A percentile compares a stretch with the other conserved stretches of the same genome.
Evolutionary conservation across 2,113 vertebrate species (phyloP).

Genomic region (Amphilophus citrinellus): DNA sequence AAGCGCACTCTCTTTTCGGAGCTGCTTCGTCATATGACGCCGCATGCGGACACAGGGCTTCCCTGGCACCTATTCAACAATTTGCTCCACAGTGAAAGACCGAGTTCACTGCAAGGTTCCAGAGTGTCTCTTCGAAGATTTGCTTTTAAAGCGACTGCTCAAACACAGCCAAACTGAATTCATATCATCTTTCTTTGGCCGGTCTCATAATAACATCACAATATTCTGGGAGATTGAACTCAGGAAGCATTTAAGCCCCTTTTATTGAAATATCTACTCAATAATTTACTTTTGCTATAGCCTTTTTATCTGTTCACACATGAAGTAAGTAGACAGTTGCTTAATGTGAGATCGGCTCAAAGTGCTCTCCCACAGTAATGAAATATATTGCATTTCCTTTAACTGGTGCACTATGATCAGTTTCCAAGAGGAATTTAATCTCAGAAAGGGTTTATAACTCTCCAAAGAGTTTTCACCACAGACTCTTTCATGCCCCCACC

Average conservation of each 20-base stretch:
- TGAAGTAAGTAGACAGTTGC: constrained; percentile 42
- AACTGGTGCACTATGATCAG: constrained; percentile 21
- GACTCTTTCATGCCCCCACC: neutral
- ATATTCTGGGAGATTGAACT: neutral
- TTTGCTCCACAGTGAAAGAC: constrained; percentile 8
- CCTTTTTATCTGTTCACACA: constrained; percentile 58
- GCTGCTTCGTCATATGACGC: neutral
- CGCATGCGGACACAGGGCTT: neutral
- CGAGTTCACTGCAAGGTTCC: constrained; percentile 3
- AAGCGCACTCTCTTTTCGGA: constrained; percentile 7
- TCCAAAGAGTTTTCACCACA: constrained; percentile 17
- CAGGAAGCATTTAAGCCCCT: constrained; percentile 17
- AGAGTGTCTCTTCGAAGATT: constrained; percentile 27
- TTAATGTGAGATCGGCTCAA: constrained; percentile 41
- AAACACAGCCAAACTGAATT: constrained; percentile 8
- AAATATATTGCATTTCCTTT: constrained; percentile 30
- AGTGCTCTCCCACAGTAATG: constrained; percentile 44
- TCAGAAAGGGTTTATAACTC: constrained; percentile 26
- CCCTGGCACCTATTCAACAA: neutral
- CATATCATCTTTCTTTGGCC: constrained; percentile 12
- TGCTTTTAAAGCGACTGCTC: constrained; percentile 14
- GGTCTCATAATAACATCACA: constrained; percentile 10
- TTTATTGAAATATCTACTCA: constrained; percentile 26
- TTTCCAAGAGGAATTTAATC: constrained; percentile 40
- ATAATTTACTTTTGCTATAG: constrained; percentile 39